A percentile compares a stretch with the other conserved stretches of the same genome.
phyloP scores from a whole-genome alignment of 2,888 invertebrate genomes.

The Cacoxenus indagator region DNA sequence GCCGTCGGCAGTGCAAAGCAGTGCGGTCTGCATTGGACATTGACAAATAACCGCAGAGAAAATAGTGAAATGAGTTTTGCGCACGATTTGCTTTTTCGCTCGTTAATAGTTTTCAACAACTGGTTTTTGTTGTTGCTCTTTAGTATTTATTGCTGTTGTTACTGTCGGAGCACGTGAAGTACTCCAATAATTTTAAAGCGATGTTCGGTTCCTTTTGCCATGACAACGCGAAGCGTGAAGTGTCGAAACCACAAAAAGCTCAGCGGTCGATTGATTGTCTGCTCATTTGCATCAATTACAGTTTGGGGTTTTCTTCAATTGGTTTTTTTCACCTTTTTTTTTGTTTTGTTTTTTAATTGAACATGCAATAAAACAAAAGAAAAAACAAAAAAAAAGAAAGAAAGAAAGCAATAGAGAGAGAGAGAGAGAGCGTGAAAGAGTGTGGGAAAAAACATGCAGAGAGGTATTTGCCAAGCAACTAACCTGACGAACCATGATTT shows the following conservation, averaged over 20 bases:
- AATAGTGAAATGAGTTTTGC: not conserved
- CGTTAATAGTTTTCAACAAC: not conserved
- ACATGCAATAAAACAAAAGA: not conserved
- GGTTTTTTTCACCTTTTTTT: not conserved
- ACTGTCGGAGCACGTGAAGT: too few species aligned
- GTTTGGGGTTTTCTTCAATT: not conserved
- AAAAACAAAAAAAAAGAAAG: not conserved
- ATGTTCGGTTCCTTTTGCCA: not conserved
- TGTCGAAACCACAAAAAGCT: not conserved
- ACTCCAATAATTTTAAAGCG: not conserved
- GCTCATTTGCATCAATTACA: not conserved
- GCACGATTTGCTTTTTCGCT: not conserved
- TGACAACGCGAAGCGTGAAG: not conserved
- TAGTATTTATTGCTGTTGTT: not conserved
- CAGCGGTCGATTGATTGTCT: not conserved
- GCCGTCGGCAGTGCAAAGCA: too few species aligned
- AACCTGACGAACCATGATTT: constrained; percentile 72
- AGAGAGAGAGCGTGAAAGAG: too few species aligned
- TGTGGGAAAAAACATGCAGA: constrained; percentile 26
- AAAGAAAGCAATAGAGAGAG: not conserved
- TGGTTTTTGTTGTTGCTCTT: not conserved
- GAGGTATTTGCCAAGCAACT: constrained; percentile 53
- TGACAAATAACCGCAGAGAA: not conserved
- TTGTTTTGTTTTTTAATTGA: not conserved
- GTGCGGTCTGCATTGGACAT: not conserved